phyloP scores from a whole-genome alignment of 2,797 vertebrate genomes.

The Iguana delicatissima region DNA sequence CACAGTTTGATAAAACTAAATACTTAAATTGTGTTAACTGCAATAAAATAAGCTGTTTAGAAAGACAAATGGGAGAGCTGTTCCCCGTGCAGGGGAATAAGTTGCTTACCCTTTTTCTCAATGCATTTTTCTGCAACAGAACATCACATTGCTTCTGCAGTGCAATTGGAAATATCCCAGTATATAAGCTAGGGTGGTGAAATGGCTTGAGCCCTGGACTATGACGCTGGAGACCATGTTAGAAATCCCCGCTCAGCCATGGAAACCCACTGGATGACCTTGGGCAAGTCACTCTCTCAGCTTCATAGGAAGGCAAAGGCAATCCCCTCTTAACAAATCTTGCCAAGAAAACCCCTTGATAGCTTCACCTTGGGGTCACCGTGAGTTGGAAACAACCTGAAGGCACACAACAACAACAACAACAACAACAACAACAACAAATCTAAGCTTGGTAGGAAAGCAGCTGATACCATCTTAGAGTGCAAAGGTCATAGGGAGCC shows the following conservation, averaged over 20 bases:
- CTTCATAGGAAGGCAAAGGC: too few relatives aligned
- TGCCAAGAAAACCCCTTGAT: too few relatives aligned
- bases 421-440: too few relatives aligned
- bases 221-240: too few relatives aligned
- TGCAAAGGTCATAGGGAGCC: constrained; percentile 2
- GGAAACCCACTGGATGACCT: too few relatives aligned
- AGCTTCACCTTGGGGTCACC: too few relatives aligned
- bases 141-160: constrained; percentile 4
- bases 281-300: too few relatives aligned
- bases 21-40: constrained; percentile 32
- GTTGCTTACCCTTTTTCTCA: background rate
- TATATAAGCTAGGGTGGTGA: background rate
- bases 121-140: background rate
- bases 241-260: too few relatives aligned
- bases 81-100: constrained; percentile 12
- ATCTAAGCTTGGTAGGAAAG: background rate
- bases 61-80: background rate
- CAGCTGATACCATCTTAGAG: constrained; percentile 9
- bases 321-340: too few relatives aligned
- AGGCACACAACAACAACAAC: too few relatives aligned
- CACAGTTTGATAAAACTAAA: constrained; percentile 4
- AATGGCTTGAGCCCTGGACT: too few relatives aligned
- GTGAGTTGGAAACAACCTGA: too few relatives aligned
- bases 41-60: constrained; percentile 13
- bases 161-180: constrained; percentile 15